Base-by-base conservation (phyloP, 2,113 vertebrate species). In the Myiozetetes cayanensis region DNA sequence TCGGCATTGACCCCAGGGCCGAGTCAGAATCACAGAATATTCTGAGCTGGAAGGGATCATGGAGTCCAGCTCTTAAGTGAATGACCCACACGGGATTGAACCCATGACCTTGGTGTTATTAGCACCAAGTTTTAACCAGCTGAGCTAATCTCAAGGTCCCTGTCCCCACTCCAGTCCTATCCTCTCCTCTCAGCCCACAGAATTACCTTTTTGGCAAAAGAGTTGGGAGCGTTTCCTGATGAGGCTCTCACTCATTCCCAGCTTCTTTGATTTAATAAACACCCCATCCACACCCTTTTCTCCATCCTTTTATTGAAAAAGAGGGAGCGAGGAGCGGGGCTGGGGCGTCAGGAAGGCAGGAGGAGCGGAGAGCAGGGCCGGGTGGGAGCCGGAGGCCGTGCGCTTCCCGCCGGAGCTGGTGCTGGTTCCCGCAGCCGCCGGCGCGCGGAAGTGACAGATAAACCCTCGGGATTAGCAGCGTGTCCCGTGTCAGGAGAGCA, bases 401-500 rank as follows among this genome's bases (percentile, higher is more conserved):
- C 2, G 10, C 4, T 61, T 44, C n/a, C 62, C 1, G 1, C 3
- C 3, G 35, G 53, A 75, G 67, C 1, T 55, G 67, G 46, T 18
- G 63, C 88, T 50, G 90, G 85, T 43, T 70, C 21, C 76, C 3
- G 4, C 81, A 30, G 78, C n/a, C 37, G 1, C 61, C 18, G 27
- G 43, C 2, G 2, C 5, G 2, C 50, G 96, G 91, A 97, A 86
- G 89, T 59, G 84, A 49, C 93, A 83, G 94, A 83, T 92, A 80
- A 95, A 92, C 39, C 58, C 37, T 1, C 3, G 30, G 94, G 95
- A 96, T 96, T 97, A 97, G 68, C 93, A 92, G 91, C 44, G 55
- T 28, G 73, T 95, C 16, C 4, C 6, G 3, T 96, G 65, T 62
- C 96, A 85, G 74, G 63, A 46, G 55, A 63, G 80, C 86, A 78